These are phyloP conservation scores for Ennomos fuscantarius DNA, from an alignment of 2,888 invertebrate species.

Conservation along the genomic window DNA sequence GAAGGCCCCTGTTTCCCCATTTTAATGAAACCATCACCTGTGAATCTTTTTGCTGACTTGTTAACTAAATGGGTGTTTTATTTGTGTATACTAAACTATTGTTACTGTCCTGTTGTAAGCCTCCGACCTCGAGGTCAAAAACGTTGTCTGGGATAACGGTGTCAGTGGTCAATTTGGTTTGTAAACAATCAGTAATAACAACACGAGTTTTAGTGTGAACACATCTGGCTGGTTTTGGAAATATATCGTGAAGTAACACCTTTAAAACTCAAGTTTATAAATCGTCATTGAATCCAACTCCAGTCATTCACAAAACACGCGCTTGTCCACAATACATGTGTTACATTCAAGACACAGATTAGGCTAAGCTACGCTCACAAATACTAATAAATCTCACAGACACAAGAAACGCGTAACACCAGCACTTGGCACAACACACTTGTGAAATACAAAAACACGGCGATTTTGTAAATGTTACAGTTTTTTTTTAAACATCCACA, in stretches of 20 bases:
- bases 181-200: conserved; percentile 66
- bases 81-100: conserved; percentile 64
- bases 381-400: conserved; percentile 12
- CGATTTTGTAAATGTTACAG: not conserved
- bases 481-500: too few relatives aligned
- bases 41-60: conserved; percentile 36
- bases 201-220: conserved; percentile 60
- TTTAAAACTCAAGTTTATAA: not conserved
- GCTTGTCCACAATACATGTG: conserved; percentile 8
- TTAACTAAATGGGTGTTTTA: conserved; percentile 47
- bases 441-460: conserved; percentile 8
- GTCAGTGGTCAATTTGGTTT: conserved; percentile 84
- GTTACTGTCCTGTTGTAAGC: conserved; percentile 77
- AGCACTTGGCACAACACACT: conserved; percentile 34
- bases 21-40: conserved; percentile 40
- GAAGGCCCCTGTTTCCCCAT: conserved; percentile 36
- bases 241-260: conserved; percentile 21
- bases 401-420: conserved; percentile 26
- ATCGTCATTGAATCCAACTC: conserved; percentile 25
- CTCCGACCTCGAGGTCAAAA: conserved; percentile 78
- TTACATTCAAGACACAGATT: conserved; percentile 29
- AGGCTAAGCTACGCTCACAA: conserved; percentile 46
- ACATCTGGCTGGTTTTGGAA: conserved; percentile 60
- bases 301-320: conserved; percentile 33
- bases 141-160: conserved; percentile 81